Percentiles rank a stretch among this genome's conserved stretches.
Evolutionary conservation across 2,113 vertebrate species (phyloP).

Genomic region (Misgurnus anguillicaudatus): DNA sequence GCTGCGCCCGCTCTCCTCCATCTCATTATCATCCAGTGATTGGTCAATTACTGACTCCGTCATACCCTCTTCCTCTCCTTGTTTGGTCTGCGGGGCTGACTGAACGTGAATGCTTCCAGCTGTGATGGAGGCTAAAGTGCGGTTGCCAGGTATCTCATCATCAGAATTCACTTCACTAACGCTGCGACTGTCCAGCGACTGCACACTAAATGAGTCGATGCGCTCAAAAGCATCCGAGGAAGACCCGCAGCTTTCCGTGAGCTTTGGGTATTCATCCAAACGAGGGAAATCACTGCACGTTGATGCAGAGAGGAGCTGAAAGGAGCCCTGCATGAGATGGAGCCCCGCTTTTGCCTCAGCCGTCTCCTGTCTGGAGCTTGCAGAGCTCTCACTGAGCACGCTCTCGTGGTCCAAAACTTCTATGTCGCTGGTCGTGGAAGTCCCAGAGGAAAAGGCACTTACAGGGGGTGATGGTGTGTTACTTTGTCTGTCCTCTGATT

Average conservation of each 20-base stretch:
- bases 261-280: conserved; percentile 92
- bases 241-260: conserved; percentile 92
- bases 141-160: conserved; percentile 88
- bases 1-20: conserved; percentile 97
- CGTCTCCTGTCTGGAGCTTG: conserved; percentile 91
- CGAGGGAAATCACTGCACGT: conserved; percentile 87
- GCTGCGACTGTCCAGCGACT: conserved; percentile 95
- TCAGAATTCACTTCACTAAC: conserved; percentile 98
- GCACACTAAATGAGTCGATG: conserved; percentile 95
- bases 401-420: conserved; percentile 98
- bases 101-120: conserved; percentile 69
- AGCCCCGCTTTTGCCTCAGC: conserved; percentile 87
- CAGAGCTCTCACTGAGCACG: conserved; percentile 96
- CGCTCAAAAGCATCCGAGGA: conserved; percentile 98
- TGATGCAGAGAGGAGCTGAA: conserved; percentile 94
- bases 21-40: conserved; percentile 83
- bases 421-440: conserved; percentile 97
- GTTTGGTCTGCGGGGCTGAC: background rate
- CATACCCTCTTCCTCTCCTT: conserved; percentile 62
- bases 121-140: conserved; percentile 79
- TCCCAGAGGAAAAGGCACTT: conserved; percentile 96
- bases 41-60: conserved; percentile 73
- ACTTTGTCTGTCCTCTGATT: conserved; percentile 91
- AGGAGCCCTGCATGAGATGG: conserved; percentile 96
- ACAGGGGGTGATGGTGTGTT: conserved; percentile 95